Percentiles rank a stretch among this genome's conserved stretches.
Conservation (phyloP, 2,113 vertebrate genomes). For the Polyodon spathula region DNA sequence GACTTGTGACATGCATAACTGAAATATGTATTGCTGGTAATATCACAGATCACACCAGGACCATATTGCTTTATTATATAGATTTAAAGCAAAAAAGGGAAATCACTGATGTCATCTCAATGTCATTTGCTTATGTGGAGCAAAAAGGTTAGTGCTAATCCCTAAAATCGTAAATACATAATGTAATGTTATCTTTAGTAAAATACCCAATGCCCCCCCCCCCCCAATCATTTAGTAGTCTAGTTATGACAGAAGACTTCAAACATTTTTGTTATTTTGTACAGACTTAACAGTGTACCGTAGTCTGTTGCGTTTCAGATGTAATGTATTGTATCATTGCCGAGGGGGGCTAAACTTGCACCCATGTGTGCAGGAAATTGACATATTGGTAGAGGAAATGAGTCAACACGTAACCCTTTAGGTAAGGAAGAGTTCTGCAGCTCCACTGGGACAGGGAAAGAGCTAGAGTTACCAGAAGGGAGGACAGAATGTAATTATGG, state of each 20-base stretch:
- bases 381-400: conserved; percentile 81
- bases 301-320: conserved; percentile 17
- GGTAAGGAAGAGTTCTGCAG: conserved; percentile 60
- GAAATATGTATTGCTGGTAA: no score
- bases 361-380: conserved; percentile 79
- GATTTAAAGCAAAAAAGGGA: no score
- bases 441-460: conserved; percentile 70
- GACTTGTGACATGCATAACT: no score
- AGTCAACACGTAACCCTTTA: conserved; percentile 70
- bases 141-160: no score
- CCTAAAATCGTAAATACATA: no score
- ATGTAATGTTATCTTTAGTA: no score
- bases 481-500: conserved; percentile 80
- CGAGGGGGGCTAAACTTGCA: conserved; percentile 70
- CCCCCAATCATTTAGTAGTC: no score
- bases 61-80: no score
- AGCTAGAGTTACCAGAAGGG: conserved; percentile 78
- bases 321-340: conserved; percentile 54
- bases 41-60: no score
- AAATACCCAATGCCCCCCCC: no score
- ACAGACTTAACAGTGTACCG: neutral
- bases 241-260: neutral
- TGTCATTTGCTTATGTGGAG: no score
- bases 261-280: neutral
- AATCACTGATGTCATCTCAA: no score